phyloP scores from a whole-genome alignment of 2,797 vertebrate genomes.

The Alca torda region DNA sequence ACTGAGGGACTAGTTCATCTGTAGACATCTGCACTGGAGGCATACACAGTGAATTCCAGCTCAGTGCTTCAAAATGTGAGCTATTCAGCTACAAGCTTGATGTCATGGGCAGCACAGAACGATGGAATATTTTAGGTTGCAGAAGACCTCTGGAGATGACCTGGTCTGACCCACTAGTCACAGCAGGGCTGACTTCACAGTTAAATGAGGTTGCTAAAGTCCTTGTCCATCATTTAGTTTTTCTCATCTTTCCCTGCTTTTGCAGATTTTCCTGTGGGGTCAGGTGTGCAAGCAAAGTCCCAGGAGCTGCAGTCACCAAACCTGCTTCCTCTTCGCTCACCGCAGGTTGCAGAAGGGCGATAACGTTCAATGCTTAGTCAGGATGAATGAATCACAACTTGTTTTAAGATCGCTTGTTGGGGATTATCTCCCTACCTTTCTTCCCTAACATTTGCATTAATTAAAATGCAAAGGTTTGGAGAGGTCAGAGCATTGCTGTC shows the following conservation, averaged over 20 bases:
- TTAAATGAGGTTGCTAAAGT: neutral
- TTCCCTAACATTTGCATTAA: neutral
- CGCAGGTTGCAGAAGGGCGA: neutral
- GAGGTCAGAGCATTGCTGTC: neutral
- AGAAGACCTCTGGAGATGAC: neutral
- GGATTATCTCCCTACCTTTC: neutral
- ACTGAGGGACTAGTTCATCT: neutral
- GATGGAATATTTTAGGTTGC: neutral
- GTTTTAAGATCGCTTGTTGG: neutral
- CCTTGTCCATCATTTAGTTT: neutral
- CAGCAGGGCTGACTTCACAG: neutral
- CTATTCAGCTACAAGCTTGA: neutral
- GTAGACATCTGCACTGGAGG: neutral
- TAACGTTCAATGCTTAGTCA: neutral
- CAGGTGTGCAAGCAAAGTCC: neutral
- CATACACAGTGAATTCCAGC: neutral
- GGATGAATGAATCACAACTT: neutral
- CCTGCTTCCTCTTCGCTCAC: neutral
- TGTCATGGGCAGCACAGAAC: neutral
- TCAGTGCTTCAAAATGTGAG: neutral
- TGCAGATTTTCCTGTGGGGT: neutral
- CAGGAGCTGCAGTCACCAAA: neutral
- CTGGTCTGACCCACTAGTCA: neutral
- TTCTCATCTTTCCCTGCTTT: neutral
- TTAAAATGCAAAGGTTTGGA: neutral